Conservation (phyloP, 2,888 invertebrate species). For the Miltochrista miniata region DNA sequence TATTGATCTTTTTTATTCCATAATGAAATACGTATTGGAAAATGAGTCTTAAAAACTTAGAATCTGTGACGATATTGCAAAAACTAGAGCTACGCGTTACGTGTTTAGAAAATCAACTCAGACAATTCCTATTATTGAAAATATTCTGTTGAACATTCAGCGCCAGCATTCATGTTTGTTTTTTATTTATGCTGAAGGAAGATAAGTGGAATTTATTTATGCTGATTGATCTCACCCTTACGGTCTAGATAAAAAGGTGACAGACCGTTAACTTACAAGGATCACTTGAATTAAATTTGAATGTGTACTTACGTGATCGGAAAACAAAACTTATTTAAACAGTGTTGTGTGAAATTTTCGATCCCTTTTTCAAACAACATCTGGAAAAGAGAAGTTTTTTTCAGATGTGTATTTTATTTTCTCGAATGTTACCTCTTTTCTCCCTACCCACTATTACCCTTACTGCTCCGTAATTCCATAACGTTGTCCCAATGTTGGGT, state of each 20-base stretch:
- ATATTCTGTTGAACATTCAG: not conserved
- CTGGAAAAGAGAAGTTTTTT: too few relatives aligned
- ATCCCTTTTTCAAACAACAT: too few relatives aligned
- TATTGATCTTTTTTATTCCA: constrained; percentile 1
- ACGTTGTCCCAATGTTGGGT: too few relatives aligned
- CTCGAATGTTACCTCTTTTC: too few relatives aligned
- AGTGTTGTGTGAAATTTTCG: constrained; percentile 3
- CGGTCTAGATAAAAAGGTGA: constrained; percentile 5
- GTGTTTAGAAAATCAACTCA: not conserved
- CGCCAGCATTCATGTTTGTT: not conserved
- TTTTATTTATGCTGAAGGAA: not conserved
- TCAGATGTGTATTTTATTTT: too few relatives aligned
- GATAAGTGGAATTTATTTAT: not conserved
- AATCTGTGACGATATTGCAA: not conserved
- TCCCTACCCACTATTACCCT: too few relatives aligned
- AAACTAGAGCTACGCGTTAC: not conserved
- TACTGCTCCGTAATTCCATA: too few relatives aligned
- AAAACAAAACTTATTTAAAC: constrained; percentile 6
- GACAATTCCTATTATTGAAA: not conserved
- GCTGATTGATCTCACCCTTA: not conserved
- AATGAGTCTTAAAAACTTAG: not conserved
- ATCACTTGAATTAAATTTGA: constrained; percentile 11
- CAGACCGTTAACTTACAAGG: constrained; percentile 9
- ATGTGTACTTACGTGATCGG: constrained; percentile 11
- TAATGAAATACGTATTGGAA: not conserved